phyloP scores from a whole-genome alignment of 2,113 vertebrate species.

The Zootoca vivipara region DNA sequence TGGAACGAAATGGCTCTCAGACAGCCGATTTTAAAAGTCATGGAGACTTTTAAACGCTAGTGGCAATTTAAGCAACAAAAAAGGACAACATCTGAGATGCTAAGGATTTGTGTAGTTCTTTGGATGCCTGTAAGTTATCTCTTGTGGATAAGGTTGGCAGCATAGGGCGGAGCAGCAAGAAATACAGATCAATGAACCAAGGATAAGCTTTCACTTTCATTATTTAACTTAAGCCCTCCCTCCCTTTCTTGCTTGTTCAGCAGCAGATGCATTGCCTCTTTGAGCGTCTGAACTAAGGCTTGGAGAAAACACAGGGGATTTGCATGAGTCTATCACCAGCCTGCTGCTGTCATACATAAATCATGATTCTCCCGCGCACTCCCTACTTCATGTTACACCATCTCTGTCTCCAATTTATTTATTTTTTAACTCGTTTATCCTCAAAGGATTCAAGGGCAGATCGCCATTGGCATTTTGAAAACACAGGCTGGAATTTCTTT shows the following conservation, averaged over 20 bases:
- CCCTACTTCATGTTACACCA: background rate
- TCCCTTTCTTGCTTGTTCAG: conserved; percentile 6
- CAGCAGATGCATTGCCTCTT: background rate
- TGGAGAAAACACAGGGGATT: background rate
- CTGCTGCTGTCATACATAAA: conserved; percentile 28
- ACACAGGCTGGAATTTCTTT: conserved; percentile 14
- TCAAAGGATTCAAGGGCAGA: background rate
- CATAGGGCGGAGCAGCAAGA: background rate
- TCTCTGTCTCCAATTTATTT: background rate
- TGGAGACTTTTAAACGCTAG: background rate
- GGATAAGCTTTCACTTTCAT: conserved; percentile 15
- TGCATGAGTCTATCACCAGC: background rate
- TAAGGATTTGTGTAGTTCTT: background rate
- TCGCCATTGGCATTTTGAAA: conserved; percentile 15
- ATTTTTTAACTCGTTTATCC: conserved; percentile 10
- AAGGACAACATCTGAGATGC: background rate
- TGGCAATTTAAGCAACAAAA: background rate
- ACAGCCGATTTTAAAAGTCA: background rate
- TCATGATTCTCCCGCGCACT: background rate
- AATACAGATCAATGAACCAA: conserved; percentile 37
- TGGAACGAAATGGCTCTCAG: background rate
- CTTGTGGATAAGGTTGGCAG: background rate
- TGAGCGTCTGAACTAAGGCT: background rate
- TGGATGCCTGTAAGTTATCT: background rate
- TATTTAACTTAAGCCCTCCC: background rate